Base-by-base conservation (phyloP, 2,888 invertebrate genomes). In the Anticlea derivata region DNA sequence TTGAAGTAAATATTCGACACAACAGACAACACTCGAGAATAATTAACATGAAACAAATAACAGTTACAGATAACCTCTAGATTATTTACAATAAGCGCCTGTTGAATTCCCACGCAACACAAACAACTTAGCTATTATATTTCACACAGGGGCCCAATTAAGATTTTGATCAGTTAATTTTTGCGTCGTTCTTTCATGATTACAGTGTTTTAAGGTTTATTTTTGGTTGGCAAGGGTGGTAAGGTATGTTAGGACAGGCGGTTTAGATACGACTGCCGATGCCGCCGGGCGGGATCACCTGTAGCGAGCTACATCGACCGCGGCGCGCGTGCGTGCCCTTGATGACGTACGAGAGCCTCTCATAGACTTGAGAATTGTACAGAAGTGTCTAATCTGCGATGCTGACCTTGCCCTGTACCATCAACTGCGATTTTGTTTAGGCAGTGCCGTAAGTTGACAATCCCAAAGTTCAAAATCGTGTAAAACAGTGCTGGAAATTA, bases 261-360 rank as follows among this genome's bases (percentile, higher is more conserved):
- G 77, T 74, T 77, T 67, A 73, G 65, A 67, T 68, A 50, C 70
- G 79, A 87, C 89, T 89, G 84, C 86, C 79, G n/a, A n/a, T n/a
- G n/a, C n/a, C n/a, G n/a, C n/a, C n/a, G n/a, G n/a, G n/a, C n/a
- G 82, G 82, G 83, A 74, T 86, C 89, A 90, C 90, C 90, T 90
- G 90, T 91, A 77, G 85, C 84, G 86, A 83, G 65, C 84, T 90
- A 83, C 61, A 89, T 89, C 90, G 90, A 90, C 88, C 86, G 75
- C 72, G 45, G 72, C 82, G 89, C 90, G 90, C 91, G 66, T 86
- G 88, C 89, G 87, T 86, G 85, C 72, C 79, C 76, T 82, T 85
- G 78, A 75, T 88, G 89, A 90, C 88, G 89, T 89, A 81, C 75
- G 66, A 74, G 75, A 73, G 68, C 65, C 56, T 38, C 61, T n/a